Conservation (phyloP, 2,797 vertebrate species). For the Xiphorhynchus erythropygius region DNA sequence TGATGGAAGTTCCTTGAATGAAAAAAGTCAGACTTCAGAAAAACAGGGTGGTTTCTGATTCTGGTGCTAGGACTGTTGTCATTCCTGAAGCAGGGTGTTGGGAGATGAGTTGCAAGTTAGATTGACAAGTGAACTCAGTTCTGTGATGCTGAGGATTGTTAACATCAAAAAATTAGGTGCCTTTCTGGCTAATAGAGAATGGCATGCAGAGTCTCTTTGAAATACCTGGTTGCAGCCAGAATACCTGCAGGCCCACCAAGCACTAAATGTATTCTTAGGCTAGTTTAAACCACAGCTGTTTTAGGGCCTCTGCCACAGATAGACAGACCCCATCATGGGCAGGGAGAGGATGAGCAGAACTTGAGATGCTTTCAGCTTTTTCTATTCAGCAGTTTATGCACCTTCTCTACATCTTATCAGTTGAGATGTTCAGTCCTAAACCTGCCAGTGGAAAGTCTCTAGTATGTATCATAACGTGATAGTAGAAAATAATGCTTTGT, state of each 20-base stretch:
- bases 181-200: not conserved
- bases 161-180: not conserved
- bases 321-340: accelerated
- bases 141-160: not conserved
- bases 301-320: not conserved
- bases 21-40: not conserved
- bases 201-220: not conserved
- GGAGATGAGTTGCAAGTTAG: not conserved
- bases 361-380: not conserved
- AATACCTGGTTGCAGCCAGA: not conserved
- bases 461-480: not conserved
- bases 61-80: not conserved
- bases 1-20: not conserved
- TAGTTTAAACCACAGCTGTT: not conserved
- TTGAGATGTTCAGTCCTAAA: not conserved
- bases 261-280: not conserved
- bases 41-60: not conserved
- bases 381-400: not conserved
- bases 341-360: not conserved
- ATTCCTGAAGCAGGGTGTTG: not conserved
- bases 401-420: not conserved
- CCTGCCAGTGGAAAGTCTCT: not conserved
- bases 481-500: not conserved
- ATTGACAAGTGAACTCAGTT: not conserved
- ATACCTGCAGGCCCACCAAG: not conserved